phyloP scores from a whole-genome alignment of 1,140 invertebrate genomes.

The Drosophila leontia region DNA sequence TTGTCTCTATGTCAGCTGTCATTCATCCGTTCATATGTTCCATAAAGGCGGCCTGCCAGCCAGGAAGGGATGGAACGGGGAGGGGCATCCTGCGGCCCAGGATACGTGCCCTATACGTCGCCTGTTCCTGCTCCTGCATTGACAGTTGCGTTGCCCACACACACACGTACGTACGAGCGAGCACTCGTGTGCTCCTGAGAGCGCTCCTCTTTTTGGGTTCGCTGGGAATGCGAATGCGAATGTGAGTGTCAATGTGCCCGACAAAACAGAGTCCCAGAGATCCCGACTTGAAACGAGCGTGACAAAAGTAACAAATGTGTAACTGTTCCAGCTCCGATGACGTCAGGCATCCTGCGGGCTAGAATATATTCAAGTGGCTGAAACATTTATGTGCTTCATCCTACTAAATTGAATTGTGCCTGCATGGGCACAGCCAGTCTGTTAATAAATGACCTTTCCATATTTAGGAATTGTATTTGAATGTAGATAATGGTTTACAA shows the following conservation, averaged over 20 bases:
- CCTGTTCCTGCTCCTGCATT: slow-evolving; percentile 47
- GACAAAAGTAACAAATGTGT: slow-evolving; percentile 60
- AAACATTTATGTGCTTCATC: slow-evolving; percentile 19
- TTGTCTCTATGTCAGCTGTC: slow-evolving; percentile 83
- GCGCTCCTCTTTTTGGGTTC: slow-evolving; percentile 27
- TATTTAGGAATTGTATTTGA: slow-evolving; percentile 7
- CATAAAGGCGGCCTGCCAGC: slow-evolving; percentile 41
- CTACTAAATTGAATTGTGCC: slow-evolving; percentile 40
- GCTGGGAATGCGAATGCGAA: slow-evolving; percentile 4
- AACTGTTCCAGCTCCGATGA: slow-evolving; percentile 31
- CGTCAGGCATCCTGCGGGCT: slow-evolving; percentile 40
- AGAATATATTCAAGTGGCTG: slow-evolving; percentile 31
- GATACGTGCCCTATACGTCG: slow-evolving; percentile 71
- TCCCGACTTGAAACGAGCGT: slow-evolving; percentile 50
- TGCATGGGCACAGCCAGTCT: neutral
- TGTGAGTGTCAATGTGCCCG: slow-evolving; percentile 29
- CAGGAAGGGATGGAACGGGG: slow-evolving; percentile 1
- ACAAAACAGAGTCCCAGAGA: slow-evolving; percentile 40
- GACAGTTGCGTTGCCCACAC: slow-evolving; percentile 23
- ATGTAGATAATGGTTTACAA: slow-evolving; percentile 13
- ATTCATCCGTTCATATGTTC: slow-evolving; percentile 79
- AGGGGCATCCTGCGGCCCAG: slow-evolving; percentile 46
- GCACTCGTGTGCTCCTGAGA: slow-evolving; percentile 7
- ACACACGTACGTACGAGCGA: neutral
- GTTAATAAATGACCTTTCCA: slow-evolving; percentile 35